These are phyloP conservation scores for Cosmia pyralina DNA, from an alignment of 2,888 invertebrate genomes.

Conservation along the genomic window DNA sequence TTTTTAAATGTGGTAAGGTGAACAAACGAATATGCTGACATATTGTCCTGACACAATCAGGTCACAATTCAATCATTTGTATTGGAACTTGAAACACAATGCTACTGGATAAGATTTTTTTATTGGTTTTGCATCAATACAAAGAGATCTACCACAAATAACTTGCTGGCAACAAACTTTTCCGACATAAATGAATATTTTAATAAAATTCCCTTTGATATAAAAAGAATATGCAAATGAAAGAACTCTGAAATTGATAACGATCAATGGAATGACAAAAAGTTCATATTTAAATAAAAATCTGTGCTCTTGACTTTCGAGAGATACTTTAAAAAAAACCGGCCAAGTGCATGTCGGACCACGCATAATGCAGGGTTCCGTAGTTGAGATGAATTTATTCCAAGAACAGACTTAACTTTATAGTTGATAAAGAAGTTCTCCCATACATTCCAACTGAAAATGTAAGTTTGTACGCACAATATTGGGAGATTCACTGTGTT, in stretches of 20 bases:
- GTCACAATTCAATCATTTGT: not conserved
- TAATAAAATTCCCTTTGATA: conserved; percentile 19
- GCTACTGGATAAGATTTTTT: not conserved
- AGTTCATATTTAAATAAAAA: conserved; percentile 6
- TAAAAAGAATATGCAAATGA: conserved; percentile 33
- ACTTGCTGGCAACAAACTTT: not conserved
- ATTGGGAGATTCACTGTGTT: too few relatives aligned
- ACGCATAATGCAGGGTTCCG: too few relatives aligned
- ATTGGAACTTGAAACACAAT: not conserved
- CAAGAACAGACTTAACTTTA: not conserved
- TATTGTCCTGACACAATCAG: not conserved
- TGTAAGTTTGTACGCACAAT: too few relatives aligned
- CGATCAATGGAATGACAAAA: conserved; percentile 30
- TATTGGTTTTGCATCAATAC: not conserved
- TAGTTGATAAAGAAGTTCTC: not conserved
- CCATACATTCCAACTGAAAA: too few relatives aligned
- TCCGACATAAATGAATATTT: conserved; percentile 24
- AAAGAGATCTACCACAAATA: conserved; percentile 17
- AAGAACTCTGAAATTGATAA: conserved; percentile 24
- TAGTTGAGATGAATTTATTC: not conserved
- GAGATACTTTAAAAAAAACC: not conserved
- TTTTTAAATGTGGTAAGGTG: not conserved
- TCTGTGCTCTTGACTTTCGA: not conserved
- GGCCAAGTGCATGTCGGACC: too few relatives aligned
- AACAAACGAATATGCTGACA: not conserved